Evolutionary conservation across 2,113 vertebrate genomes (phyloP).

Genomic region (Ovis canadensis): DNA sequence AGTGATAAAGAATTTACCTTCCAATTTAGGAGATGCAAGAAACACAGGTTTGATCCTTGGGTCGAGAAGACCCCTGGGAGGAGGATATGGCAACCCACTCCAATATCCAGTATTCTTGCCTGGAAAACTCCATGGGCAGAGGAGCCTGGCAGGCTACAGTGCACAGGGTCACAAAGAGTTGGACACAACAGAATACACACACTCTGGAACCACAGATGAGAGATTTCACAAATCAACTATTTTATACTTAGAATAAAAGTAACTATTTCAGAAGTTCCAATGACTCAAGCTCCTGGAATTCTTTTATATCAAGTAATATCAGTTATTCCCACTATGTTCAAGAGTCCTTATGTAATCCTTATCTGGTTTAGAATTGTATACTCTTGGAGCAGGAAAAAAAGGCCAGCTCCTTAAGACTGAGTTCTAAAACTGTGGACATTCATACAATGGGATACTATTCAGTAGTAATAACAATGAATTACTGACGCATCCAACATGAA

Average conservation of each 20-base stretch:
- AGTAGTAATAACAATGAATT: background rate
- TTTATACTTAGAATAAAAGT: background rate
- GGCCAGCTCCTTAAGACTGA: background rate
- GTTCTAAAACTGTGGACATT: background rate
- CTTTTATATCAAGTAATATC: background rate
- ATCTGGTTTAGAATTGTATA: background rate
- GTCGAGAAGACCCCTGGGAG: background rate
- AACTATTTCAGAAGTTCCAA: background rate
- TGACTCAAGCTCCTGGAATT: background rate
- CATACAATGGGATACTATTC: background rate
- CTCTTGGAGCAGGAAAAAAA: background rate
- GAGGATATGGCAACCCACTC: background rate
- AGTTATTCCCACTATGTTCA: background rate
- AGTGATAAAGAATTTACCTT: background rate
- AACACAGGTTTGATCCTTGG: background rate
- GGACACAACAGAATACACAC: background rate
- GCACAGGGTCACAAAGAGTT: background rate
- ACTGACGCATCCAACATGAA: background rate
- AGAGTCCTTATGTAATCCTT: background rate
- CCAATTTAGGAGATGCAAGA: background rate
- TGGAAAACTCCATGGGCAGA: background rate
- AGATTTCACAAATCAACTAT: background rate
- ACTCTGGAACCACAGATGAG: background rate
- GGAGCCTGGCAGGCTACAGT: background rate
- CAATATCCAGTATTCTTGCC: background rate